Evolutionary conservation across 2,113 vertebrate species (phyloP).

Genomic region (Neomonachus schauinslandi): DNA sequence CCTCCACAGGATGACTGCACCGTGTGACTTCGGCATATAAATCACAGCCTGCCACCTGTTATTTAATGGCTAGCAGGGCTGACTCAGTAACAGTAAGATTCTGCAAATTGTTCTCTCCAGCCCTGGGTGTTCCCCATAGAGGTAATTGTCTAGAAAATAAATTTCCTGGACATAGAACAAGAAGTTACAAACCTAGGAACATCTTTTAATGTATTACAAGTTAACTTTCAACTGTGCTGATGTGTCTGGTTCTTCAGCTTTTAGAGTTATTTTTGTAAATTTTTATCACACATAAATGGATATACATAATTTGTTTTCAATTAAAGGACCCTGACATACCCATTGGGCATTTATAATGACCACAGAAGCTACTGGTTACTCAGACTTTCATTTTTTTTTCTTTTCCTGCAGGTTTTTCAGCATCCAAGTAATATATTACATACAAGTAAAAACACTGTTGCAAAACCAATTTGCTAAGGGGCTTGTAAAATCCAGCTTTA

Average conservation of each 20-base stretch:
- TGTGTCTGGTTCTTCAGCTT: conserved; percentile 12
- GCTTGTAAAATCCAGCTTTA: conserved; percentile 86
- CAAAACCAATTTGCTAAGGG: conserved; percentile 87
- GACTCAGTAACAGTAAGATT: conserved; percentile 67
- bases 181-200: conserved; percentile 49
- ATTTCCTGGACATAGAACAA: conserved; percentile 57
- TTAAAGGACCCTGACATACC: conserved; percentile 45
- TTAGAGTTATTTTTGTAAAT: conserved; percentile 31
- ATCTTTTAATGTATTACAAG: conserved; percentile 60
- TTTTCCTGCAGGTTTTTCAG: conserved; percentile 78
- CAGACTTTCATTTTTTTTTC: conserved; percentile 31
- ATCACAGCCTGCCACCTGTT: conserved; percentile 75
- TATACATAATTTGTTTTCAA: conserved; percentile 60
- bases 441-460: conserved; percentile 83
- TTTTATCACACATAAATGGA: not conserved
- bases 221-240: conserved; percentile 49
- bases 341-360: conserved; percentile 75
- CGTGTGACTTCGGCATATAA: conserved; percentile 49
- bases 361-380: conserved; percentile 67
- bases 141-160: conserved; percentile 77
- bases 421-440: conserved; percentile 82
- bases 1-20: not conserved
- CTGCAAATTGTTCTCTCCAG: conserved; percentile 67
- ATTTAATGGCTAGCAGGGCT: conserved; percentile 75
- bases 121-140: conserved; percentile 63